phyloP scores from a whole-genome alignment of 2,888 invertebrate species.

The Caenorhabditis drosophilae region DNA sequence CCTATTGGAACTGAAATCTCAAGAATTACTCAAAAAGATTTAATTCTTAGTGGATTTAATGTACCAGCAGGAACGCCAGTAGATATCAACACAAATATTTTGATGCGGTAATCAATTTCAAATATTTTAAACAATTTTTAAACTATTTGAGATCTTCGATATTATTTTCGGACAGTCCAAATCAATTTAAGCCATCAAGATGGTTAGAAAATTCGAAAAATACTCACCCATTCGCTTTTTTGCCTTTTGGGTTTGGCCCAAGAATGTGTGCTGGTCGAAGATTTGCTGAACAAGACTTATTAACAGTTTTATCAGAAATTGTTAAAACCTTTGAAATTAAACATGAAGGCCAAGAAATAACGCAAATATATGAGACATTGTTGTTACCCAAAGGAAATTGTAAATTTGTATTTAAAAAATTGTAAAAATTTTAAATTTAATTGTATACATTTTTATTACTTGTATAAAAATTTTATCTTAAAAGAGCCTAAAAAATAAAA shows the following conservation, averaged over 20 bases:
- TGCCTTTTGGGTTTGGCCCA: constrained; percentile 74
- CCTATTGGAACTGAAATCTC: constrained; percentile 76
- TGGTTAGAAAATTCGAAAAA: constrained; percentile 74
- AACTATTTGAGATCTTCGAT: constrained; percentile 5
- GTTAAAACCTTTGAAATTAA: constrained; percentile 71
- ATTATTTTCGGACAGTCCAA: constrained; percentile 19
- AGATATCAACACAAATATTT: constrained; percentile 59
- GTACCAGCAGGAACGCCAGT: constrained; percentile 77
- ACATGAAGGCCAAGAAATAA: constrained; percentile 69
- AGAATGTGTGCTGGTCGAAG: constrained; percentile 74
- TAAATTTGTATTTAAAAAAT: constrained; percentile 47
- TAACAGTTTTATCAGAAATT: constrained; percentile 71
- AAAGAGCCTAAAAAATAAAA: too few relatives aligned
- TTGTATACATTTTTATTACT: too few relatives aligned
- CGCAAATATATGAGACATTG: constrained; percentile 72
- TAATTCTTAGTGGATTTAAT: constrained; percentile 78
- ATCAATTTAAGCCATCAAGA: constrained; percentile 75
- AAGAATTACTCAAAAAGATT: constrained; percentile 78
- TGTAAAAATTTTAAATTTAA: too few relatives aligned
- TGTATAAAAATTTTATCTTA: too few relatives aligned
- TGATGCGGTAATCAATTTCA: constrained; percentile 34
- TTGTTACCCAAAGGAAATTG: constrained; percentile 71
- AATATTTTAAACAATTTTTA: background rate
- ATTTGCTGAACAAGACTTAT: constrained; percentile 74
- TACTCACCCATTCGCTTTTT: constrained; percentile 72